phyloP scores from a whole-genome alignment of 2,113 vertebrate species.

The Lanius ludovicianus region DNA sequence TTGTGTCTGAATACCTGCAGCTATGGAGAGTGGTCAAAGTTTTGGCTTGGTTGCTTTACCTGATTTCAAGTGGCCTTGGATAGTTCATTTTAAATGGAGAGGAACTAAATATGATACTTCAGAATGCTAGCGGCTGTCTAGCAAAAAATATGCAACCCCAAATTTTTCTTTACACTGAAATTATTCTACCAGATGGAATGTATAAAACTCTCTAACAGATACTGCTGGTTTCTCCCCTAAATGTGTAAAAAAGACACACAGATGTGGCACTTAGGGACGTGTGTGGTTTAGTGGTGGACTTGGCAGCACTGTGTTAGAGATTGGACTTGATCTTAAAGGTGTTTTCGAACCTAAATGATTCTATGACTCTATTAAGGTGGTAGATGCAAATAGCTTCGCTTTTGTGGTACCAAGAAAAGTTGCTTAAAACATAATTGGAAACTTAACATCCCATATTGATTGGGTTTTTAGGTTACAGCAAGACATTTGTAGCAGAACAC shows the following conservation, averaged over 20 bases:
- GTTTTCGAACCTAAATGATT: not conserved
- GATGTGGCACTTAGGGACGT: not conserved
- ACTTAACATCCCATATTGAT: not conserved
- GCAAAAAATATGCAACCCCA: not conserved
- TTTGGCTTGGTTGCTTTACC: not conserved
- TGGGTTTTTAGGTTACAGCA: not conserved
- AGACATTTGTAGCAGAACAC: not conserved
- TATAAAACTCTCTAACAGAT: not conserved
- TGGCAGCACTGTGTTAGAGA: not conserved
- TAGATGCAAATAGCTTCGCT: not conserved
- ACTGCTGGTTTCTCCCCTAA: not conserved
- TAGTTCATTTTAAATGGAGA: not conserved
- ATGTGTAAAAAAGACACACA: not conserved
- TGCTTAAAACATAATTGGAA: not conserved
- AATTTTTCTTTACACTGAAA: not conserved
- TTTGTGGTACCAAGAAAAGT: not conserved
- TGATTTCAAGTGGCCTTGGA: not conserved
- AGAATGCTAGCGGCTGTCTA: not conserved
- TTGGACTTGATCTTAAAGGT: not conserved
- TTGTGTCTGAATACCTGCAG: not conserved
- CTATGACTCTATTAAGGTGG: not conserved
- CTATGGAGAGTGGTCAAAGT: not conserved
- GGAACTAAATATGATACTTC: not conserved
- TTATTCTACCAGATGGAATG: not conserved
- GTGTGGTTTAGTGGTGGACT: not conserved